phyloP scores from a whole-genome alignment of 2,888 invertebrate genomes.

The Azorinus chamasolen region DNA sequence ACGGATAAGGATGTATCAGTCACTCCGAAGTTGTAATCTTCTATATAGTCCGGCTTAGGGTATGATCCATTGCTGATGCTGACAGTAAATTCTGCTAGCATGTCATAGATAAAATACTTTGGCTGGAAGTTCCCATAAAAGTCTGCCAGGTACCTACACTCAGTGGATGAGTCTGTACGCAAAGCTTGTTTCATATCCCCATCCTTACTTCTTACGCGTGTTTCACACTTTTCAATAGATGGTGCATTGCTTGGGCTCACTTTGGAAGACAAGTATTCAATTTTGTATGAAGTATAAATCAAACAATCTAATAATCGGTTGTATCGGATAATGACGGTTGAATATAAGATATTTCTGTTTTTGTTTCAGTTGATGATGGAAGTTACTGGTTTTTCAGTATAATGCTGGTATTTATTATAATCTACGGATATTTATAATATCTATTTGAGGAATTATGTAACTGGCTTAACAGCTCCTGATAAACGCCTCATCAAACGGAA shows the following conservation, averaged over 20 bases:
- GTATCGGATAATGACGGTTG: no score
- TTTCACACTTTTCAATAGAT: constrained; percentile 17
- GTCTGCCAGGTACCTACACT: constrained; percentile 6
- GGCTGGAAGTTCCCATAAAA: constrained; percentile 29
- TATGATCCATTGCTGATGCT: neutral
- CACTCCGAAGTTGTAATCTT: constrained; percentile 20
- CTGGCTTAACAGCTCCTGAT: no score
- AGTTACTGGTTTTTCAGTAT: no score
- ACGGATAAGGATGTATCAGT: constrained; percentile 1
- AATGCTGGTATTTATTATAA: no score
- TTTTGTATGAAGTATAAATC: no score
- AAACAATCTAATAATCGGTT: no score
- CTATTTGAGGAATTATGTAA: no score
- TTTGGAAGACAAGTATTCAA: no score
- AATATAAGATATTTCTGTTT: no score
- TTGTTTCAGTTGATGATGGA: no score
- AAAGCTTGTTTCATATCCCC: constrained; percentile 20
- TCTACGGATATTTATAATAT: no score
- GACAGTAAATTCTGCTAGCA: constrained; percentile 7
- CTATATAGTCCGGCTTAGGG: neutral
- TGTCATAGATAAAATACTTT: neutral
- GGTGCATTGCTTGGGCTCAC: neutral
- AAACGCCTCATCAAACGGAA: no score
- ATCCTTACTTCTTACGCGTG: constrained; percentile 1
- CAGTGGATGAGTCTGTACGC: neutral